Base-by-base conservation (phyloP, 2,888 invertebrate species). In the Brachyopa scutellaris region DNA sequence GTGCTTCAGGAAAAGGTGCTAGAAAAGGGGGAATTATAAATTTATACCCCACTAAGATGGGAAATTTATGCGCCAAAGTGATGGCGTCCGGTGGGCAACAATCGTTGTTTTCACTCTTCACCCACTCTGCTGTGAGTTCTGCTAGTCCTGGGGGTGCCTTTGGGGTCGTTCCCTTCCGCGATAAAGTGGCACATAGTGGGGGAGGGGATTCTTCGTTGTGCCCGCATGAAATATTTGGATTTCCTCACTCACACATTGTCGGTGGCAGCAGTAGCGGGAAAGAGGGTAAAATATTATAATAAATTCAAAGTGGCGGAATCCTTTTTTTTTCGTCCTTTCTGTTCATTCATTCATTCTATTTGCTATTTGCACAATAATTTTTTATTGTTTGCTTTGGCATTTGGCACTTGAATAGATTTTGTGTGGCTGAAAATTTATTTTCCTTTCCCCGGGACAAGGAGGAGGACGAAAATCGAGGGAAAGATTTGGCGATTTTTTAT, bases 331-430 rank as follows among this genome's bases (percentile, higher is more conserved):
- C 49, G 57, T 57, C 36, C 57, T 13, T 59, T 80, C 61, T 64
- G 45, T 74, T 64, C 74, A 70, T 59, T 80, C 55, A 70, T 67
- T 61, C 53, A 67, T 67, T 72, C 59, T 55, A 76, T 70, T 82
- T 82, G 70, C 82, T 82, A 51, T 82, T 82, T 82, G 82, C 82
- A 70, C 82, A 82, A 82, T 82, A 76, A 76, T 79, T 82, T 76
- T 82, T 82, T 82, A 76, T 82, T 82, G 82, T 82, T 82, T 82
- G 82, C 82, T 66, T 76, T 82, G 66, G 64, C 82, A 76, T 76
- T 82, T 82, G 82, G 77, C 82, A 77, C 82, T 82, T 77, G 82
- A 82, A 82, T 82, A 77, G 82, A 82, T 82, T 82, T 70, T 66
- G 76, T 66, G 76, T 76, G 76, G 76, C 57, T 66, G 49, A 66